Conservation (phyloP, 2,888 invertebrate species). For the Phalangium opilio region DNA sequence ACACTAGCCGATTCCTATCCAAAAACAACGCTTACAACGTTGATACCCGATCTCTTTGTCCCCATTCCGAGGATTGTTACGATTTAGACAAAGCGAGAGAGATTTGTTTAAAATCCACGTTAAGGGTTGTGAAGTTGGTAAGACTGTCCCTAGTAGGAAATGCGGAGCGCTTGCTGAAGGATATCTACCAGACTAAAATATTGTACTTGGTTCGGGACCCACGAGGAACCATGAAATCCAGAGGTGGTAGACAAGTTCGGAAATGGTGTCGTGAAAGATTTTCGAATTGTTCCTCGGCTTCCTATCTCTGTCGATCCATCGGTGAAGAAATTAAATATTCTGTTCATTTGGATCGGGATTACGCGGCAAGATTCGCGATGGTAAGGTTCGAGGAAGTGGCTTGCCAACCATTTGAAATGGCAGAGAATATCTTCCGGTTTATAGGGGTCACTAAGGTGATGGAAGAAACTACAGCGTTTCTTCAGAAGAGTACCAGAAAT, state of each 20-base stretch:
- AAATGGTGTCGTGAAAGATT: conserved; percentile 20
- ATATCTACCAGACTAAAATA: conserved; percentile 17
- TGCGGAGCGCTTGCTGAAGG: conserved; percentile 17
- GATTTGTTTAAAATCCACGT: conserved; percentile 21
- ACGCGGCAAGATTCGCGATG: conserved; percentile 19
- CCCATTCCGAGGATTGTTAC: neutral
- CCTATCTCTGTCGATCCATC: conserved; percentile 20
- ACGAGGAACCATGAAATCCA: conserved; percentile 23
- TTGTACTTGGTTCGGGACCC: conserved; percentile 24
- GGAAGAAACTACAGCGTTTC: conserved; percentile 6
- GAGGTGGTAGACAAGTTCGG: conserved; percentile 18
- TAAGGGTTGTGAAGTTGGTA: conserved; percentile 23
- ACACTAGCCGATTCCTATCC: conserved; percentile 13
- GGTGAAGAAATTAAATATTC: conserved; percentile 20
- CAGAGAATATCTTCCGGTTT: conserved; percentile 21
- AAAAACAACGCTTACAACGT: conserved; percentile 19
- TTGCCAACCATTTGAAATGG: conserved; percentile 18
- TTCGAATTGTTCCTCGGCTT: conserved; percentile 21
- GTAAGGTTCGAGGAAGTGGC: conserved; percentile 24
- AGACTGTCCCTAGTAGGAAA: conserved; percentile 19
- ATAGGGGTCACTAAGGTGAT: conserved; percentile 21
- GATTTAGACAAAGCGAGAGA: conserved; percentile 20
- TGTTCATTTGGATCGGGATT: conserved; percentile 16
- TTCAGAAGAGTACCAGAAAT: too few species aligned
- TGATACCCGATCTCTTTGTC: conserved; percentile 10